Evolutionary conservation across 2,888 invertebrate species (phyloP), one percentile per base, ranked within the genome.

Genomic region (Sminthurides aquaticus): DNA sequence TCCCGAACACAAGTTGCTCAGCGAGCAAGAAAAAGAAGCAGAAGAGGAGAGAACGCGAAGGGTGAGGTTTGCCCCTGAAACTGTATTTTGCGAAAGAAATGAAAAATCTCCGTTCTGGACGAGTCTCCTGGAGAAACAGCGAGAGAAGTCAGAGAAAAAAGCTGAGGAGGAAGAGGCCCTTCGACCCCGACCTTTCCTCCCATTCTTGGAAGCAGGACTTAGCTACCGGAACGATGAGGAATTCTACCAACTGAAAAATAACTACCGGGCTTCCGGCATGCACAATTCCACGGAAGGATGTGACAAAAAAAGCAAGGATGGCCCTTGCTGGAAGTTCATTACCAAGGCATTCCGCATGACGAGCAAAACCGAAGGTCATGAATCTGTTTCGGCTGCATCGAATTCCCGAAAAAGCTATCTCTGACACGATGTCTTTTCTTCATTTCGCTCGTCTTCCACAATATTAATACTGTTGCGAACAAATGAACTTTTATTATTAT

Each of bases 31-130:
- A 34, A 34, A 5, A 15, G 43, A 34, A 34, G 43, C 20, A 5
- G 22, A 52, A 5, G 52, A 8, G 11, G 15, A 18, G 52, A 52
- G 15, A 5, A 20, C 5, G 20, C 52, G 52, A 18, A 8, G 63
- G 1, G 72, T 73, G 0, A 63, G 49, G 8, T 73, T 73, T 54
- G 60, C 67, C 1, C 56, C 67, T 1, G 69, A 69, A 3, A 73
- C 73, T 0, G 28, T 67, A 5, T 73, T 71, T 49, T 52, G 65
- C 24, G 73, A 73, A 49, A 54, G 71, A 22, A 66, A 72, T 62
- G 68, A 67, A 57, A 57, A 70, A 20, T 67, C 69, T 3, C 67
- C 64, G 15, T 71, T 70, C 52, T 70, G 71, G 70, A 64, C 24
- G 64, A 20, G 63, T 27, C 2, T 55, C 2, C 2, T 28, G 29